Percentiles rank a stretch among this genome's conserved stretches.
Conservation (phyloP, 2,113 vertebrate species). For the Tichodroma muraria region DNA sequence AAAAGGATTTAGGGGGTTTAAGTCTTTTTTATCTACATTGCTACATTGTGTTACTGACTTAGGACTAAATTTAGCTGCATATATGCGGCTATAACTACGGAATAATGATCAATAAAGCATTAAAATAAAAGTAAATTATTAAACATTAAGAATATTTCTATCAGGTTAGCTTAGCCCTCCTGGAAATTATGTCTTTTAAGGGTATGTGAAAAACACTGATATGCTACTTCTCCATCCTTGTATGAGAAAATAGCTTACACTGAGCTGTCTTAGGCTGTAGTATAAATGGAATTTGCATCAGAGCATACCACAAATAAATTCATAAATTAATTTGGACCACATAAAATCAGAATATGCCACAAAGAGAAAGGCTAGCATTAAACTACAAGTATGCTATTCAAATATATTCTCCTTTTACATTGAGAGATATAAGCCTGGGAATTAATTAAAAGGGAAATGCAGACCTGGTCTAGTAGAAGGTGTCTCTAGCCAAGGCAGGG, state of each 20-base stretch:
- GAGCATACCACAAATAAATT: neutral
- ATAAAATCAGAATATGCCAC: neutral
- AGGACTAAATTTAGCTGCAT: neutral
- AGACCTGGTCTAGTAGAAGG: neutral
- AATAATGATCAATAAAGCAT: neutral
- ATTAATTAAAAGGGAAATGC: neutral
- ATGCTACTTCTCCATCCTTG: neutral
- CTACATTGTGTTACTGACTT: neutral
- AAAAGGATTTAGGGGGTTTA: neutral
- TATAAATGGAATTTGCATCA: neutral
- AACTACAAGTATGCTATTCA: neutral
- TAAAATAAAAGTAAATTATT: neutral
- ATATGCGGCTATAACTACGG: neutral
- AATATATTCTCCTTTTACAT: neutral
- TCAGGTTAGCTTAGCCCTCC: neutral
- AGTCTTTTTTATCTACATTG: neutral
- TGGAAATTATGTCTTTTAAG: neutral
- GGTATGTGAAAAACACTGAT: neutral
- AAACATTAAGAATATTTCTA: neutral
- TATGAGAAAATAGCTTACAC: neutral
- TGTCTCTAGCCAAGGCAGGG: neutral
- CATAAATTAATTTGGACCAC: neutral
- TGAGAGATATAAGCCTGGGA: neutral
- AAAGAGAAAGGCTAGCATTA: neutral
- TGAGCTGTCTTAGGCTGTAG: neutral